phyloP scores from a whole-genome alignment of 2,113 vertebrate genomes.

The Aythya baeri region DNA sequence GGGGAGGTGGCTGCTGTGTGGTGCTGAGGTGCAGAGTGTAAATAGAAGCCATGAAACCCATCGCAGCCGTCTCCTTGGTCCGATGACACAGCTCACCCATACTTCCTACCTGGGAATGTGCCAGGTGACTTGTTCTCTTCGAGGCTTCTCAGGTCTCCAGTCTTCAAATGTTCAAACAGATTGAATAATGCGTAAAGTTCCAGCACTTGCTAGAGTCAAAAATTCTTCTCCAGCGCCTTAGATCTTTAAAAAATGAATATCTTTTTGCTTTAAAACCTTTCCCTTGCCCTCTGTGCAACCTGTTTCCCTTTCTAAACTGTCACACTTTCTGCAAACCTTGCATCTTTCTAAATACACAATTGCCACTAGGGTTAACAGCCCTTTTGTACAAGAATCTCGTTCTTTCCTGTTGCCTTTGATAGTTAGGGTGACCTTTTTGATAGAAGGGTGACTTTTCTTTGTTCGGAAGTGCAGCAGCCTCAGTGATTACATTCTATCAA shows the following conservation, averaged over 20 bases:
- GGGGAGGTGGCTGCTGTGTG: not conserved
- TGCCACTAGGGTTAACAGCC: not conserved
- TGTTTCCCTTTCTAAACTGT: not conserved
- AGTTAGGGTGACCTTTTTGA: not conserved
- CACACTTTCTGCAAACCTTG: not conserved
- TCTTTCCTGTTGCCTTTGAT: not conserved
- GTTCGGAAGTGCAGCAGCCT: not conserved
- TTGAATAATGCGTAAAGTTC: slow-evolving; percentile 23
- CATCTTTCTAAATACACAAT: not conserved
- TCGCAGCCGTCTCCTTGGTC: fast-evolving
- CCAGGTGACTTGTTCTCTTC: not conserved
- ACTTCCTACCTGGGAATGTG: not conserved
- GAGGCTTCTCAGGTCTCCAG: not conserved
- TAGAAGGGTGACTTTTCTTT: not conserved
- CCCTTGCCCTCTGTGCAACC: not conserved
- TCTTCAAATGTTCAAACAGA: not conserved
- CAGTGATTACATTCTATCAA: not conserved
- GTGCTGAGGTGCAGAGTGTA: not conserved
- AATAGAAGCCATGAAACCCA: fast-evolving
- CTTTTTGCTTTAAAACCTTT: not conserved
- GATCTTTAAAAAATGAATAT: not conserved
- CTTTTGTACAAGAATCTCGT: not conserved
- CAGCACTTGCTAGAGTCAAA: not conserved
- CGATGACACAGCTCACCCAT: not conserved
- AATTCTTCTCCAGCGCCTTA: not conserved